Conservation (phyloP, 2,888 invertebrate species). For the Chorisops tibialis region DNA sequence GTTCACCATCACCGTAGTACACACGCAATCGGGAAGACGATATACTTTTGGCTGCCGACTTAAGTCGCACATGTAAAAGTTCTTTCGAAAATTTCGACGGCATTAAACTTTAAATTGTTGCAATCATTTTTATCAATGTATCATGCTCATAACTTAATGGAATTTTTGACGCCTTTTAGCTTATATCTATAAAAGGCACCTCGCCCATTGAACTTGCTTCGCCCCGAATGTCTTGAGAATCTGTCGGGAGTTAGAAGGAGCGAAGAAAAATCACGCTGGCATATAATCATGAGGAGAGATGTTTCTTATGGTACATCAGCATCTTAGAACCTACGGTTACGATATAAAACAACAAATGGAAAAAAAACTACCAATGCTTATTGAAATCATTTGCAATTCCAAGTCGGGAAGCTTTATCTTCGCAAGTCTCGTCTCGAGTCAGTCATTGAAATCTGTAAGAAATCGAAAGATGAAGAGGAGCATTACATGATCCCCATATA, state of each 20-base stretch:
- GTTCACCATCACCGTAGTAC: not conserved
- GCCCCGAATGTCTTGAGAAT: too few species aligned
- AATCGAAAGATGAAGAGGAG: not conserved
- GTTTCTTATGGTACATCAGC: too few species aligned
- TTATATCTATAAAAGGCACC: too few species aligned
- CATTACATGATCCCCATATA: not conserved
- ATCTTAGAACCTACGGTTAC: too few species aligned
- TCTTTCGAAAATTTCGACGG: not conserved
- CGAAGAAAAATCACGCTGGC: too few species aligned
- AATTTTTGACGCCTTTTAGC: constrained; percentile 1
- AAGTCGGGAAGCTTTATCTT: constrained; percentile 25
- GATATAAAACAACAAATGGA: constrained; percentile 19
- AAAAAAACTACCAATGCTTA: constrained; percentile 21
- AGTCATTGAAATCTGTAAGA: not conserved
- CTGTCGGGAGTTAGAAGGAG: too few species aligned
- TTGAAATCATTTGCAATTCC: constrained; percentile 29
- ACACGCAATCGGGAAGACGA: not conserved
- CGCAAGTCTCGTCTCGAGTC: not conserved
- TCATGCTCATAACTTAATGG: constrained; percentile 6
- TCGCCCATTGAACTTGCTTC: too few species aligned
- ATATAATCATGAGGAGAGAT: too few species aligned
- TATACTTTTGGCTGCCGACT: not conserved
- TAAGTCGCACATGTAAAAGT: not conserved
- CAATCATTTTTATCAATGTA: not conserved
- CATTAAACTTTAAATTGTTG: constrained; percentile 13